Conservation (phyloP, 2,797 vertebrate genomes). For the Leptatherina wallacei region DNA sequence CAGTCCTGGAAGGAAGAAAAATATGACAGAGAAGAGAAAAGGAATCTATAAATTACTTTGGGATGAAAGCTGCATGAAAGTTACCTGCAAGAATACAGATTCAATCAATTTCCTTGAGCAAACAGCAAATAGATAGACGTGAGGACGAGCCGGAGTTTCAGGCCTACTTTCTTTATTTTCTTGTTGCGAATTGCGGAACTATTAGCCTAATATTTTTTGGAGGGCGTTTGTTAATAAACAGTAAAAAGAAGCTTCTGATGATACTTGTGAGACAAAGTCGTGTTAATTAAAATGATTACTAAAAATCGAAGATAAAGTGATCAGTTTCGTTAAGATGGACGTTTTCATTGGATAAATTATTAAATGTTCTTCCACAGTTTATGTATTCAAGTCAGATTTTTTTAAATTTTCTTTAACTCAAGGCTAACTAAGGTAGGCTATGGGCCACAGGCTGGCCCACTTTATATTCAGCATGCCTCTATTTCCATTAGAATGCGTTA, state of each 20-base stretch:
- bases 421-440: slow-evolving; percentile 48
- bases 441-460: slow-evolving; percentile 52
- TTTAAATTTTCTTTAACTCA: slow-evolving; percentile 25
- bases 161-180: slow-evolving; percentile 1
- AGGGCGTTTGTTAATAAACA: slow-evolving; percentile 28
- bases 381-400: slow-evolving; percentile 2
- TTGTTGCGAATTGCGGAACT: slow-evolving; percentile 17
- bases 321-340: slow-evolving; percentile 2
- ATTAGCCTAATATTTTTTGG: slow-evolving; percentile 35
- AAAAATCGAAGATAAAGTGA: too few relatives aligned
- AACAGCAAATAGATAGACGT: slow-evolving; percentile 71
- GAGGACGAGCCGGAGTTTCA: slow-evolving; percentile 40
- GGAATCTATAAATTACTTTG: slow-evolving; percentile 68
- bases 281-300: background rate
- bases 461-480: slow-evolving; percentile 68
- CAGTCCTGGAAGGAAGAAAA: slow-evolving; percentile 2
- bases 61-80: slow-evolving; percentile 69
- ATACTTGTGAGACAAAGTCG: too few relatives aligned
- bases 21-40: slow-evolving; percentile 1
- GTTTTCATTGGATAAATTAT: background rate
- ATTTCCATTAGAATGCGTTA: slow-evolving; percentile 79
- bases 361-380: background rate
- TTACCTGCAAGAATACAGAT: slow-evolving; percentile 75
- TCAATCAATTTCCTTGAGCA: slow-evolving; percentile 74
- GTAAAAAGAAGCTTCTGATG: background rate